phyloP scores from a whole-genome alignment of 2,888 invertebrate species.

The Melieria picta region DNA sequence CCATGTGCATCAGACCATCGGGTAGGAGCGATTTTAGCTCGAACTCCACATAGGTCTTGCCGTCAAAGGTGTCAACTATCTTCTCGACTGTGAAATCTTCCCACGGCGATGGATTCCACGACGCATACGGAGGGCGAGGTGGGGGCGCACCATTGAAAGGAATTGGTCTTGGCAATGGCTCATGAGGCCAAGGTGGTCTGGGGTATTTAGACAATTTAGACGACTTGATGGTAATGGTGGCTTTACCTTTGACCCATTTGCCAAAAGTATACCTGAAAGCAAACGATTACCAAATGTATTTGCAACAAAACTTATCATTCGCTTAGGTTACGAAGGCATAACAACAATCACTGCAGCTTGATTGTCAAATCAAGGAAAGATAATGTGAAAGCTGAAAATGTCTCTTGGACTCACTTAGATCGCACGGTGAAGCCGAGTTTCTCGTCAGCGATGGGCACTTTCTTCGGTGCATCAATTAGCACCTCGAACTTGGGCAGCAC shows the following conservation, averaged over 20 bases:
- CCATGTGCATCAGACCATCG: constrained; percentile 10
- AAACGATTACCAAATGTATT: not conserved
- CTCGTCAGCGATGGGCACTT: constrained; percentile 83
- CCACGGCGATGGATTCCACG: constrained; percentile 64
- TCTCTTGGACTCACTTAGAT: constrained; percentile 29
- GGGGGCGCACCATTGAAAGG: no score
- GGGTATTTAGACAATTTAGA: not conserved
- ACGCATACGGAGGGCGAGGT: no score
- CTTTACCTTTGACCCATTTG: constrained; percentile 84
- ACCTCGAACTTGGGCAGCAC: constrained; percentile 73
- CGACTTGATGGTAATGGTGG: constrained; percentile 66
- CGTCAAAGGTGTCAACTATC: constrained; percentile 72
- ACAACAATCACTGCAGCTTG: no score
- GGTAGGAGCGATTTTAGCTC: not conserved
- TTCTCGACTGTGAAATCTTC: constrained; percentile 70
- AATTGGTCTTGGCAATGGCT: no score
- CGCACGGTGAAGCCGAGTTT: constrained; percentile 69
- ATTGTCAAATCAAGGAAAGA: not conserved
- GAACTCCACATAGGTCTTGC: constrained; percentile 76
- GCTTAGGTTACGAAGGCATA: not conserved
- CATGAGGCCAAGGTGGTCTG: not conserved
- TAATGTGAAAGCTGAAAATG: not conserved
- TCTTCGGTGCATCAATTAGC: constrained; percentile 81
- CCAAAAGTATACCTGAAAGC: constrained; percentile 81
- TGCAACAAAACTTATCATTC: not conserved